A percentile compares a stretch with the other conserved stretches of the same genome.
phyloP scores from a whole-genome alignment of 1,140 invertebrate genomes.

The Drosophila quadrilineata region DNA sequence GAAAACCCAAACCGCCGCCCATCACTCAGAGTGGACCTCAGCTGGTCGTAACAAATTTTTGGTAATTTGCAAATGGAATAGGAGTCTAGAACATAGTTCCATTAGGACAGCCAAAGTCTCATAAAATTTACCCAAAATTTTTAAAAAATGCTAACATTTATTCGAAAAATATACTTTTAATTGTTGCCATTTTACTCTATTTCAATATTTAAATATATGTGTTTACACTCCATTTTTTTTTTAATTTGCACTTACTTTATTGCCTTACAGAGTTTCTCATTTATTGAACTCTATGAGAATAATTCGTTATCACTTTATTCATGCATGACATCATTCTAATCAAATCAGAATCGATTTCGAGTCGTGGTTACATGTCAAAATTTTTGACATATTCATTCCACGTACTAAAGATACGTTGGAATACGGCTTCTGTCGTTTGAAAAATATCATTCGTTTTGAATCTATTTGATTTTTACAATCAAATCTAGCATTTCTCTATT shows the following conservation, averaged over 20 bases:
- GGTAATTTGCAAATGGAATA: slow-evolving; percentile 58
- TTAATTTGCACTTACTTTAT: not conserved
- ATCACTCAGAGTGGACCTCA: slow-evolving; percentile 17
- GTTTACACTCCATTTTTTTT: not conserved
- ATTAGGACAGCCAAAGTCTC: slow-evolving; percentile 2
- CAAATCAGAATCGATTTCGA: slow-evolving; percentile 46
- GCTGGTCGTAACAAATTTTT: slow-evolving; percentile 33
- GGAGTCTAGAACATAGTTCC: slow-evolving; percentile 7
- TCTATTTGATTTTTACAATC: too few species aligned
- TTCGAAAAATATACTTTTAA: too few species aligned
- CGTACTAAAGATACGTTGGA: too few species aligned
- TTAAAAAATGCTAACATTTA: slow-evolving; percentile 3
- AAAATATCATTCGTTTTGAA: too few species aligned
- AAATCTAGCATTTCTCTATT: too few species aligned
- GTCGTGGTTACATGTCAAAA: slow-evolving; percentile 43
- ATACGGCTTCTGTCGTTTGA: too few species aligned
- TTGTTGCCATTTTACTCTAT: not conserved
- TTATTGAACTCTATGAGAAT: slow-evolving; percentile 44
- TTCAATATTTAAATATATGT: not conserved
- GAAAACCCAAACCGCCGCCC: slow-evolving; percentile 55
- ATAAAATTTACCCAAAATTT: slow-evolving; percentile 6
- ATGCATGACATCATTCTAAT: slow-evolving; percentile 72
- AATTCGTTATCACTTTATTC: slow-evolving; percentile 63
- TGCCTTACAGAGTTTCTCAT: not conserved
- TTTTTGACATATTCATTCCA: slow-evolving; percentile 76